Conservation (phyloP, 2,797 vertebrate species). For the Falco peregrinus region DNA sequence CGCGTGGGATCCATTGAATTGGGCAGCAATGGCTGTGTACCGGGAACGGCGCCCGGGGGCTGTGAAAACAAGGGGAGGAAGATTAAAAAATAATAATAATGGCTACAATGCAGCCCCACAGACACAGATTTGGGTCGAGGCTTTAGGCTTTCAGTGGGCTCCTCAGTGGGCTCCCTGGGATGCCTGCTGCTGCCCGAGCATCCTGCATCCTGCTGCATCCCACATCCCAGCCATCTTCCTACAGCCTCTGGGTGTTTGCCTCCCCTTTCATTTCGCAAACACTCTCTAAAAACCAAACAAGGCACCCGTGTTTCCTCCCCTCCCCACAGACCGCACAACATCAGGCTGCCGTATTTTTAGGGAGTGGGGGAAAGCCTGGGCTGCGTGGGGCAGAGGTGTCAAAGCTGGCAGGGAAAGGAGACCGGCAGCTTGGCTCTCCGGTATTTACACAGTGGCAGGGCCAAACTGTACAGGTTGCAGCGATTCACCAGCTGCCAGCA, state of each 20-base stretch:
- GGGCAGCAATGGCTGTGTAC: conserved; percentile 96
- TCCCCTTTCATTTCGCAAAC: not conserved
- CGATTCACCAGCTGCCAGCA: accelerated
- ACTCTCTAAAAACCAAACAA: not conserved
- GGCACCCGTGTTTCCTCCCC: accelerated
- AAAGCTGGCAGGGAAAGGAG: not conserved
- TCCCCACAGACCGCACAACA: accelerated
- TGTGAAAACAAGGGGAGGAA: conserved; percentile 46
- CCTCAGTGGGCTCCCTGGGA: not conserved
- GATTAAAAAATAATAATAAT: not conserved
- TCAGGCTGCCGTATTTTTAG: not conserved
- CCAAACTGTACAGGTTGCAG: not conserved
- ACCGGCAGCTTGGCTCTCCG: not conserved
- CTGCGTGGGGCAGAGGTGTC: not conserved
- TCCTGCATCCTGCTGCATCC: not conserved
- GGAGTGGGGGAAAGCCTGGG: accelerated
- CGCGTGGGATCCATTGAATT: conserved; percentile 96
- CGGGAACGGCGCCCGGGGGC: conserved; percentile 95
- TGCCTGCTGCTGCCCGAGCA: not conserved
- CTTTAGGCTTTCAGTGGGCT: not conserved
- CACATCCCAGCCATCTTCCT: not conserved
- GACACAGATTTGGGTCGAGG: not conserved
- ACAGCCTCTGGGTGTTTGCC: not conserved
- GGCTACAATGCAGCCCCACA: not conserved
- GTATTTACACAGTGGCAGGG: not conserved